phyloP scores from a whole-genome alignment of 2,797 vertebrate genomes.

The Xenops minutus region DNA sequence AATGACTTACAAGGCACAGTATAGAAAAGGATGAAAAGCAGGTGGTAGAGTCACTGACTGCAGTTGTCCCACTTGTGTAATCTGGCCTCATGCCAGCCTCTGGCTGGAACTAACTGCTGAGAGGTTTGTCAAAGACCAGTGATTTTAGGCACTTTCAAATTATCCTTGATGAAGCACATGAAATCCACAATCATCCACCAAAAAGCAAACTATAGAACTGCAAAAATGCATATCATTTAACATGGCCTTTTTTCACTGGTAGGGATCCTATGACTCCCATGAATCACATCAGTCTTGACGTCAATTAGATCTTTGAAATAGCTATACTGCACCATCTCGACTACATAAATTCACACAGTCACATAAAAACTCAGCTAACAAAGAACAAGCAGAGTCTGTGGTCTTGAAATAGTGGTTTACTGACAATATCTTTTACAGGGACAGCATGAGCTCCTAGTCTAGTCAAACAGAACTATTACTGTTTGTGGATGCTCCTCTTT shows the following conservation, averaged over 20 bases:
- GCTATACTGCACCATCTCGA: not conserved
- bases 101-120: constrained; percentile 8
- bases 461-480: not conserved
- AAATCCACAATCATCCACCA: constrained; percentile 2
- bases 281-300: constrained; percentile 27
- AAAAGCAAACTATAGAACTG: not conserved
- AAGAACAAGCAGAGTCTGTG: not conserved
- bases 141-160: constrained; percentile 44
- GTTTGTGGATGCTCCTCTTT: not conserved
- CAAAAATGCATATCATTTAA: not conserved
- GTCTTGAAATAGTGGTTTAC: not conserved
- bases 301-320: constrained; percentile 52
- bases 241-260: not conserved
- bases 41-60: not conserved
- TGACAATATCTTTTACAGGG: not conserved
- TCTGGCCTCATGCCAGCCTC: constrained; percentile 32
- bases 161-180: constrained; percentile 35
- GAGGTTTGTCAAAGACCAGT: constrained; percentile 17
- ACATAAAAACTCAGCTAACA: not conserved
- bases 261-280: constrained; percentile 6
- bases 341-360: not conserved
- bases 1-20: not conserved
- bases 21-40: constrained; percentile 21
- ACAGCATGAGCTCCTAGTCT: not conserved
- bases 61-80: not conserved